Conservation (phyloP, 2,797 vertebrate species). For the Rhinoraja longicauda region DNA sequence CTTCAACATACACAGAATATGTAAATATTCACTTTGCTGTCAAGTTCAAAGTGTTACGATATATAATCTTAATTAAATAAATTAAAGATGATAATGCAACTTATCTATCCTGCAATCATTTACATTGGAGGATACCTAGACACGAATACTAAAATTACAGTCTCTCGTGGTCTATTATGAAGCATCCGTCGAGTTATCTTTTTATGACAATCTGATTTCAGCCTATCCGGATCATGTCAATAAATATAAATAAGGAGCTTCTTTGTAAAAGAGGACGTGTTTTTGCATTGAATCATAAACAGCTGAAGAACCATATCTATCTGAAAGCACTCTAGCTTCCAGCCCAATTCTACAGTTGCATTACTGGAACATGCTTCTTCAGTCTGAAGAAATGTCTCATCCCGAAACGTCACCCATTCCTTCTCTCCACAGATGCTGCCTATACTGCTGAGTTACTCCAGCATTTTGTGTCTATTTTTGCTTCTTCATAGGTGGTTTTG, state of each 20-base stretch:
- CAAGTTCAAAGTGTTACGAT: conserved; percentile 10
- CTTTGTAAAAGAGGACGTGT: not conserved
- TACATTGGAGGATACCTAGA: not conserved
- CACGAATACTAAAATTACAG: not conserved
- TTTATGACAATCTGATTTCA: not conserved
- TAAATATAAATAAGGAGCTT: not conserved
- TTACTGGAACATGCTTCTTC: not conserved
- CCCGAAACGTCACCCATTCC: no score
- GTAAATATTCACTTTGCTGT: not conserved
- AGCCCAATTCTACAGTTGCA: not conserved
- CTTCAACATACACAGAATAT: not conserved
- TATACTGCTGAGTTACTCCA: no score
- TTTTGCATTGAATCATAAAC: not conserved
- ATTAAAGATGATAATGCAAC: not conserved
- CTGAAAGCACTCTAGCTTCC: not conserved
- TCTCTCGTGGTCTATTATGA: not conserved
- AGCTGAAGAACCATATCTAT: not conserved
- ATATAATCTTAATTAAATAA: conserved; percentile 4
- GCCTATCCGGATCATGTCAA: not conserved
- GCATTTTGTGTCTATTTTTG: no score
- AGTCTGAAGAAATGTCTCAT: no score
- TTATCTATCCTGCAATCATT: not conserved
- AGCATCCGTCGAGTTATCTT: not conserved
- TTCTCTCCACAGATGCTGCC: no score
- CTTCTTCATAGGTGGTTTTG: not conserved